Base-by-base conservation (phyloP, 2,888 invertebrate species). In the Lasioglossum villosulum region DNA sequence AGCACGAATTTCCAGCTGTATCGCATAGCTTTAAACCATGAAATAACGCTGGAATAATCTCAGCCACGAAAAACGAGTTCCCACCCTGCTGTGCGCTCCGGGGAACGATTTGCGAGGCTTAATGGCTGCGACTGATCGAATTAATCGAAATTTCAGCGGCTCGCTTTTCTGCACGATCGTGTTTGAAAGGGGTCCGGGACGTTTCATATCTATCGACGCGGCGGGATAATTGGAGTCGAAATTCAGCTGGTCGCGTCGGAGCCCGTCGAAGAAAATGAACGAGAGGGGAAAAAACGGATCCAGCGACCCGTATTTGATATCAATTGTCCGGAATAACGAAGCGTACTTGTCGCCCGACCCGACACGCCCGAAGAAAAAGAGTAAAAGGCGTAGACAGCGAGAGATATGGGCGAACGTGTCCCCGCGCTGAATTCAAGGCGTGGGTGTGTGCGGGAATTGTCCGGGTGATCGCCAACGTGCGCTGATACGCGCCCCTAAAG, bases 321-420 rank as follows among this genome's bases (percentile, higher is more conserved):
- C 72, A 72, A 84, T 84, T 79, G 77, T 48, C 56, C 74, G 74
- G 84, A 83, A 84, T 70, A 84, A 83, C 78, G 78, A 82, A 59
- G 76, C 37, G 27, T 39, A 73, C 73, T 82, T 68, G 83, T 77
- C 83, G 39, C 52, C 37, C 63, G n/a, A 0, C 52, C 66, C 74
- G 48, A 74, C 68, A 30, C 39, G 66, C 27, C 79, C 16, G 14
- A 68, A 66, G 45, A 76, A 56, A 76, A 30, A 30, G 37, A 42
- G 30, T 74, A 39, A 74, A 82, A 68, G 23, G 4, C 48, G 16
- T n/a, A 30, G 37, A 48, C 19, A n/a, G 37, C 34, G n/a, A n/a
- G n/a, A 72, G 30, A 30, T 30, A 56, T n/a, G 52, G 52, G 10
- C 52, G 52, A 23, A n/a, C 52, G 52, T 52, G 52, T 52, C 23